phyloP scores from a whole-genome alignment of 2,113 vertebrate species.

The Furnarius figulus region DNA sequence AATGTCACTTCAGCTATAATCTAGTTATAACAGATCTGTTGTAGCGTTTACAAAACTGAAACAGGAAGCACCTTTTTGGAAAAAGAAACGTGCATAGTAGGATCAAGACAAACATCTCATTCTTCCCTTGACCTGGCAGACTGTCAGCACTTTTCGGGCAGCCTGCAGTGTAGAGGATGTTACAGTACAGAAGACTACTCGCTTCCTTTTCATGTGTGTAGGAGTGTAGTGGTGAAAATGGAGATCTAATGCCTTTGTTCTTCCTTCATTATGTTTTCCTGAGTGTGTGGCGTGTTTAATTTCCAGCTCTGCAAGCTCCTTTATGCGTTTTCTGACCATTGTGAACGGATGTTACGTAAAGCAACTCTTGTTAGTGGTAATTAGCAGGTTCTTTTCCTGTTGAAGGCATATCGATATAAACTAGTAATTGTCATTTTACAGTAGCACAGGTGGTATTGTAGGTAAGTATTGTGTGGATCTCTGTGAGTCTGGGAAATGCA shows the following conservation, averaged over 20 bases:
- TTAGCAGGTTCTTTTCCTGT: neutral
- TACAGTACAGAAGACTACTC: neutral
- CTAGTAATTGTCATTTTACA: too few species aligned
- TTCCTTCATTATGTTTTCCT: neutral
- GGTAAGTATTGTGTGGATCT: fast-evolving
- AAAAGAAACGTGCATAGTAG: neutral
- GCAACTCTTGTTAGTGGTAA: too few species aligned
- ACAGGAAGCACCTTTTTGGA: neutral
- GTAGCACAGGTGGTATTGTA: fast-evolving
- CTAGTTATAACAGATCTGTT: neutral
- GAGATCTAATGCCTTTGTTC: neutral
- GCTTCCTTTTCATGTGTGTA: neutral
- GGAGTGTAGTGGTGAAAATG: neutral
- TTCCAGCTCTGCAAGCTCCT: neutral
- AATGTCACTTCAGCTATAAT: neutral
- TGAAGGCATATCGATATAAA: neutral
- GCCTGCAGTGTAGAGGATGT: neutral
- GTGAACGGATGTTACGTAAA: neutral
- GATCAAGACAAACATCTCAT: neutral
- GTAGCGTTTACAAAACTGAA: neutral
- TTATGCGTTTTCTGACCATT: neutral
- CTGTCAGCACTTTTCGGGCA: neutral
- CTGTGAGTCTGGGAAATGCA: neutral
- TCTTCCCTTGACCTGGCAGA: neutral
- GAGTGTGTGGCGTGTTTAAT: neutral